These are phyloP conservation scores for Channa argus DNA, from an alignment of 2,113 vertebrate genomes.

Conservation along the genomic window DNA sequence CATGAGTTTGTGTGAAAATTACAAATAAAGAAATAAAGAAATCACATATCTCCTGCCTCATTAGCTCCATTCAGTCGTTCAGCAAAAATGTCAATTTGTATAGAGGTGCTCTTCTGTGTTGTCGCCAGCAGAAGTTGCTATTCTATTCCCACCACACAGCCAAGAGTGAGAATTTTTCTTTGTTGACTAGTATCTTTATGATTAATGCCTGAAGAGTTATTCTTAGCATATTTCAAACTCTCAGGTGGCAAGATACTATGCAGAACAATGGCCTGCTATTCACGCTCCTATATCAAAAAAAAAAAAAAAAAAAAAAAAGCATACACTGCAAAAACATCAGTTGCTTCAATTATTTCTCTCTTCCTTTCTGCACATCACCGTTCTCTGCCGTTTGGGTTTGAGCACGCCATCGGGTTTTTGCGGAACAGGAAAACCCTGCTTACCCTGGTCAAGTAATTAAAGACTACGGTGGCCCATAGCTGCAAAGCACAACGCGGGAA, in stretches of 20 bases:
- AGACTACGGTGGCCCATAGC: too few species aligned
- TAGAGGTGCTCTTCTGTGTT: slow-evolving; percentile 46
- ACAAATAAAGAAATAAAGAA: slow-evolving; percentile 7
- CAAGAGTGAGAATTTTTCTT: slow-evolving; percentile 1
- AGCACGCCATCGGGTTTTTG: background rate
- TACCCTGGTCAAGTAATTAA: too few species aligned
- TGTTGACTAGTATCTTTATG: slow-evolving; percentile 6
- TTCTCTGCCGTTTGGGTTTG: background rate
- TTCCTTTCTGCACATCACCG: background rate
- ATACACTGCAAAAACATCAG: background rate
- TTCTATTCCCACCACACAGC: slow-evolving; percentile 9
- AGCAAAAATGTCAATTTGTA: slow-evolving; percentile 54
- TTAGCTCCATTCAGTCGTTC: slow-evolving; percentile 64
- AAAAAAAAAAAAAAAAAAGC: slow-evolving; percentile 1
- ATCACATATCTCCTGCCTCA: slow-evolving; percentile 58
- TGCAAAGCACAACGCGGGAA: too few species aligned
- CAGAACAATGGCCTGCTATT: slow-evolving; percentile 5
- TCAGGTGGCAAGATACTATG: background rate
- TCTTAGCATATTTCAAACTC: slow-evolving; percentile 4
- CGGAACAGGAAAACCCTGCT: background rate
- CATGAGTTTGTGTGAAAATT: slow-evolving; percentile 17
- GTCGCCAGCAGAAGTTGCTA: slow-evolving; percentile 35
- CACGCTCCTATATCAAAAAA: slow-evolving; percentile 2
- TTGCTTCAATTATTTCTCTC: background rate
- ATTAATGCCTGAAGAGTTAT: slow-evolving; percentile 20